phyloP scores from a whole-genome alignment of 2,113 vertebrate species.

The Sula dactylatra region DNA sequence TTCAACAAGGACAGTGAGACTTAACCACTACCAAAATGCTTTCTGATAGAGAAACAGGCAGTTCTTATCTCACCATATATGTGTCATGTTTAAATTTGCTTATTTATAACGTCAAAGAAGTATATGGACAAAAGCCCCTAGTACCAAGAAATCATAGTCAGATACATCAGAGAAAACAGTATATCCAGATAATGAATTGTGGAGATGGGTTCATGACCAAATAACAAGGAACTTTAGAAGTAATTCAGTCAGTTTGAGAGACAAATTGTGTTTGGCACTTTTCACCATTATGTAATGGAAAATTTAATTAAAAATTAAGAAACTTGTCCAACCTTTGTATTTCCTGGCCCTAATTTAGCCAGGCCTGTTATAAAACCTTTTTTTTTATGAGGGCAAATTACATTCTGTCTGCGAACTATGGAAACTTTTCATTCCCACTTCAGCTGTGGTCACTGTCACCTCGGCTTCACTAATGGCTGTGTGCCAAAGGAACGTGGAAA shows the following conservation, averaged over 20 bases:
- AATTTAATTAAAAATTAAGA: conserved; percentile 21
- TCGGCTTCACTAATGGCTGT: background rate
- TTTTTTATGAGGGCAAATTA: background rate
- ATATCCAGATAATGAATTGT: background rate
- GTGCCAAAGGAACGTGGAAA: background rate
- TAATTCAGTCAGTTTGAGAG: background rate
- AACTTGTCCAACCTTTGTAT: background rate
- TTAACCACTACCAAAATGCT: background rate
- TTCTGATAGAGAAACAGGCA: background rate
- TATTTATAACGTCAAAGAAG: background rate
- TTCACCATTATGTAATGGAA: background rate
- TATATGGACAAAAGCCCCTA: background rate
- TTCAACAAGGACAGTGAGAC: background rate
- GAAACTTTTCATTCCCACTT: background rate
- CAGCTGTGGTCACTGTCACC: background rate
- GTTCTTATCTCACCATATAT: background rate
- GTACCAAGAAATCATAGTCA: background rate
- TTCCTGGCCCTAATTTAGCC: background rate
- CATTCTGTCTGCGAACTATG: background rate
- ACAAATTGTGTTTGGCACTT: background rate
- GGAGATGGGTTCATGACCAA: background rate
- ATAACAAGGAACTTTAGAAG: background rate
- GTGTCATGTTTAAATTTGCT: background rate
- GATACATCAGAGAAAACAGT: background rate
- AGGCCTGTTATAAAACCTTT: background rate